Conservation (phyloP, 2,888 invertebrate genomes). For the Synergus umbraculus region DNA sequence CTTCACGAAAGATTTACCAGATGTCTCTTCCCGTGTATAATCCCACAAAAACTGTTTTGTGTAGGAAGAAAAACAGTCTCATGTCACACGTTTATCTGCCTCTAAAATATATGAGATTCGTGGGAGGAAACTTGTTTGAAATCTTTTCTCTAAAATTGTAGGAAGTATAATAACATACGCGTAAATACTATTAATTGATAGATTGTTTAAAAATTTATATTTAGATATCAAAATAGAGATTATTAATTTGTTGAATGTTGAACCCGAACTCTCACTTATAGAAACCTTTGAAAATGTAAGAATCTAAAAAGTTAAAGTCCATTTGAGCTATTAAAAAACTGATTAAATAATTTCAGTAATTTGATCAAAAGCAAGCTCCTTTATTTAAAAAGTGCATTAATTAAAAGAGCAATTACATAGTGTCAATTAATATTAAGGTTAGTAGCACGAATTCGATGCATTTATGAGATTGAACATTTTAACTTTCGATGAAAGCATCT, state of each 20-base stretch:
- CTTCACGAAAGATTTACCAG: not conserved
- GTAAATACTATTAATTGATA: not conserved
- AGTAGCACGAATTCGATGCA: constrained; percentile 26
- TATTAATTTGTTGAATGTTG: not conserved
- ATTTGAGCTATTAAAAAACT: not conserved
- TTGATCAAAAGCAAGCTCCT: not conserved
- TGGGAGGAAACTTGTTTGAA: not conserved
- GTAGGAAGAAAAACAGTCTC: not conserved
- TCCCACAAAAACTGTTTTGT: not conserved
- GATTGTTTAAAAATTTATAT: not conserved
- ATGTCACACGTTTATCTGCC: not conserved
- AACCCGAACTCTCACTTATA: not conserved
- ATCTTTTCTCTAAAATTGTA: not conserved
- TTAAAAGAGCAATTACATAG: not conserved
- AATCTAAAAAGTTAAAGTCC: not conserved
- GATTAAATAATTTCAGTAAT: not conserved
- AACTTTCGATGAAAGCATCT: constrained; percentile 34
- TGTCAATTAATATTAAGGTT: constrained; percentile 30
- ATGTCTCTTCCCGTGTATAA: not conserved
- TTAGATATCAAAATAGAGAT: not conserved
- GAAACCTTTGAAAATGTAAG: no score
- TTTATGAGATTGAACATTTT: constrained; percentile 27
- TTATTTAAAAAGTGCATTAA: not conserved
- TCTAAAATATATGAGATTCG: constrained; percentile 1
- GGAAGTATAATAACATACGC: not conserved